Evolutionary conservation across 2,888 invertebrate genomes (phyloP).

Genomic region (Dioctria rufipes): DNA sequence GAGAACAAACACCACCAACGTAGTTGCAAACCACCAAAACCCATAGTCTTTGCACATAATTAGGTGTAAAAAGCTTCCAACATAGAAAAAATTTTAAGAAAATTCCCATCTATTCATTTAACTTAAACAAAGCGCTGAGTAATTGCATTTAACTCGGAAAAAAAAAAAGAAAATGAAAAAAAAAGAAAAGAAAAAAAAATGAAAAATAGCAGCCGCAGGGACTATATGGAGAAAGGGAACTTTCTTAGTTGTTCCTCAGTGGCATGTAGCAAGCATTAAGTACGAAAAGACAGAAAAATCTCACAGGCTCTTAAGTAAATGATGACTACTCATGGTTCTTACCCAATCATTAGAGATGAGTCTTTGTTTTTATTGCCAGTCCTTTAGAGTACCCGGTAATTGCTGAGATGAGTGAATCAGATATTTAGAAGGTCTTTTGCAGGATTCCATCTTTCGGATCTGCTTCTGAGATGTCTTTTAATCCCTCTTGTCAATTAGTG

Average conservation of each 20-base stretch:
- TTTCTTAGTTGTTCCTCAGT: not conserved
- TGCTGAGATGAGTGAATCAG: constrained; percentile 40
- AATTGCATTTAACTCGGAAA: constrained; percentile 50
- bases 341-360: constrained; percentile 50
- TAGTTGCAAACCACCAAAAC: constrained; percentile 17
- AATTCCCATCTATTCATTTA: constrained; percentile 49
- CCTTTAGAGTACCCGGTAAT: constrained; percentile 10
- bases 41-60: constrained; percentile 49
- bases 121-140: constrained; percentile 53
- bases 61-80: constrained; percentile 49
- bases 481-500: constrained; percentile 46
- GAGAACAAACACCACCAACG: constrained; percentile 43
- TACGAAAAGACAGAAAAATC: constrained; percentile 36
- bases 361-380: constrained; percentile 35
- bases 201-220: constrained; percentile 17
- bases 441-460: constrained; percentile 4
- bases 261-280: constrained; percentile 7
- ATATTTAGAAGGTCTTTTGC: constrained; percentile 1
- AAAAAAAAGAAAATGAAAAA: not conserved
- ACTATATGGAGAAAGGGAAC: not conserved
- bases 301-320: constrained; percentile 42
- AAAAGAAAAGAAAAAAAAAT: too few species aligned
- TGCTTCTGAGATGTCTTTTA: constrained; percentile 29
- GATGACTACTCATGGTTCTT: constrained; percentile 49
- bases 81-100: constrained; percentile 36